phyloP scores from a whole-genome alignment of 2,113 vertebrate species.

The Okapia johnstoni region DNA sequence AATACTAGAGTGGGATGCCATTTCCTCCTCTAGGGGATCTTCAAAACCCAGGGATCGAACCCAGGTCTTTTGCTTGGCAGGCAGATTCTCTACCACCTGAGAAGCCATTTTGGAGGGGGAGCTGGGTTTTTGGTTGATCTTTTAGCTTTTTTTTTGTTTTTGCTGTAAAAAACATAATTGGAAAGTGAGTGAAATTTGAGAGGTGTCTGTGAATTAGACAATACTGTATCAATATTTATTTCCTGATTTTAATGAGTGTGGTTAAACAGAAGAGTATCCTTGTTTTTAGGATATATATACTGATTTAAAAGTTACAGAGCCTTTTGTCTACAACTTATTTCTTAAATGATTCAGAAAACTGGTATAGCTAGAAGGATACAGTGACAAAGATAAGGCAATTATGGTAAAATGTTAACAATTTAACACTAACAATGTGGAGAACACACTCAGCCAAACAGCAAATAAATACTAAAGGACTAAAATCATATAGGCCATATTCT shows the following conservation, averaged over 20 bases:
- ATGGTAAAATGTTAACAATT: background rate
- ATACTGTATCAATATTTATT: background rate
- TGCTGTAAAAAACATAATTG: background rate
- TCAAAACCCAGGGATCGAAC: background rate
- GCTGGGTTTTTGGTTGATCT: background rate
- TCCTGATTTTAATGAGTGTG: background rate
- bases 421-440: background rate
- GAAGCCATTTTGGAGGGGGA: background rate
- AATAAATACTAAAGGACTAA: background rate
- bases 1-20: background rate
- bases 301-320: background rate
- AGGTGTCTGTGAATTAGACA: background rate
- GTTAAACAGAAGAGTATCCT: background rate
- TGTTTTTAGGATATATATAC: background rate
- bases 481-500: background rate
- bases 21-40: background rate
- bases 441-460: background rate
- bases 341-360: conserved; percentile 18
- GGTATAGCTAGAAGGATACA: background rate
- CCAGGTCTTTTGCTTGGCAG: background rate
- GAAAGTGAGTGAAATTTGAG: background rate
- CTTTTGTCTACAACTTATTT: conserved; percentile 1
- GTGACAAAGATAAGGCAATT: background rate
- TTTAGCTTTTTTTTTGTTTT: background rate
- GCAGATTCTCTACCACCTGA: background rate